Evolutionary conservation across 2,797 vertebrate genomes (phyloP).

Genomic region (Psittacula echo): DNA sequence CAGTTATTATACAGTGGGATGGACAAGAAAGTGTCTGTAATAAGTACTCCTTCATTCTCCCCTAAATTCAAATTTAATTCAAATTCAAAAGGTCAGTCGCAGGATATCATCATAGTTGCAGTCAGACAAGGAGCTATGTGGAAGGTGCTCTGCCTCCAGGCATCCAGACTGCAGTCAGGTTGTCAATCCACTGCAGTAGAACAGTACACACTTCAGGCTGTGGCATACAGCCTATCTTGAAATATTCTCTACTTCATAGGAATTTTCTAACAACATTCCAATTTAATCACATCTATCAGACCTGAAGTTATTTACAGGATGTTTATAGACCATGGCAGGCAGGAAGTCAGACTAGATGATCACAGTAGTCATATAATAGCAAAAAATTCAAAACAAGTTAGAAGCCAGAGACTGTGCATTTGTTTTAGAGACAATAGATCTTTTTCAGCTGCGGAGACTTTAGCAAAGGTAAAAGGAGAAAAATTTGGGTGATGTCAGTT

Average conservation of each 20-base stretch:
- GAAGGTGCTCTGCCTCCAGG: not conserved
- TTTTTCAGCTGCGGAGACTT: not conserved
- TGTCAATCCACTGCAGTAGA: not conserved
- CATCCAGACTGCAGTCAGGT: not conserved
- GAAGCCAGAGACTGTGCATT: constrained; percentile 49
- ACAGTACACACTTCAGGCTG: not conserved
- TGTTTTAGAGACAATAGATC: constrained; percentile 54
- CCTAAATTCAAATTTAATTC: too few relatives aligned
- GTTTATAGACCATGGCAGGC: constrained; percentile 48
- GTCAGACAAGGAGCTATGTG: fast-evolving
- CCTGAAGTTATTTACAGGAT: constrained; percentile 64
- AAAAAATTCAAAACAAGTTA: constrained; percentile 60
- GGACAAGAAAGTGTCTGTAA: not conserved
- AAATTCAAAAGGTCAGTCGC: not conserved
- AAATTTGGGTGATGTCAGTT: not conserved
- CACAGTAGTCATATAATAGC: constrained; percentile 38
- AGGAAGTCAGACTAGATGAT: constrained; percentile 61
- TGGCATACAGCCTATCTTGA: not conserved
- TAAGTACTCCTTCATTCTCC: too few relatives aligned
- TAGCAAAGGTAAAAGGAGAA: not conserved
- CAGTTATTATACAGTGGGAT: fast-evolving
- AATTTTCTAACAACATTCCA: constrained; percentile 45
- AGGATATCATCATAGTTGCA: not conserved
- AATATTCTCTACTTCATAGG: not conserved
- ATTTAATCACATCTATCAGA: constrained; percentile 50